Conservation (phyloP, 1,140 invertebrate species). For the Epicauta chinensis region DNA sequence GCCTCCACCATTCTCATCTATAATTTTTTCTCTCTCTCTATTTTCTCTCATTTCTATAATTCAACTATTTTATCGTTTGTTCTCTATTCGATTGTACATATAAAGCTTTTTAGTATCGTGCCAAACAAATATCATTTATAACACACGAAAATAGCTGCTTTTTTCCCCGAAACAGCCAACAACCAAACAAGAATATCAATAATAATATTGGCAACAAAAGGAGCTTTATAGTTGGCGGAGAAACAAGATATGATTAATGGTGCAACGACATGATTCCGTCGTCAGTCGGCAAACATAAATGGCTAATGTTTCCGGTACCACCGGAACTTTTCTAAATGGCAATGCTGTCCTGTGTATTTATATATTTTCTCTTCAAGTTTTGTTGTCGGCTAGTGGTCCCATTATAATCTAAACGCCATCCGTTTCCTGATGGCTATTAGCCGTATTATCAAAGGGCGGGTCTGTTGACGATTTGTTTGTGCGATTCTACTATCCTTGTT, state of each 20-base stretch:
- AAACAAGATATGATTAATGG: conserved; percentile 41
- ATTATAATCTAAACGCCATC: conserved; percentile 31
- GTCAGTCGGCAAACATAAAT: conserved; percentile 16
- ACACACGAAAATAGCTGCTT: conserved; percentile 30
- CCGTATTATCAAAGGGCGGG: conserved; percentile 40
- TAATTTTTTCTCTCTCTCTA: too few species aligned
- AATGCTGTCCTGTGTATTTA: neutral
- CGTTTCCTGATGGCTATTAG: conserved; percentile 39
- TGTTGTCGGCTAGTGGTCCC: conserved; percentile 18
- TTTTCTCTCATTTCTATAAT: too few species aligned
- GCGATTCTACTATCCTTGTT: conserved; percentile 2
- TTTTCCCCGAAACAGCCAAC: conserved; percentile 25
- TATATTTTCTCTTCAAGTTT: too few species aligned
- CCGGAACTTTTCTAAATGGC: conserved; percentile 40
- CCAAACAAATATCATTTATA: conserved; percentile 42
- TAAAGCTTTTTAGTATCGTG: conserved; percentile 30
- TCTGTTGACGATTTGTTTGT: conserved; percentile 35
- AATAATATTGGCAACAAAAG: conserved; percentile 37
- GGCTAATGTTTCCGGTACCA: conserved; percentile 40
- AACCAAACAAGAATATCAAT: conserved; percentile 39
- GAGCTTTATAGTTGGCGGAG: conserved; percentile 14
- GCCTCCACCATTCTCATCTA: too few species aligned
- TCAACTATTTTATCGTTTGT: too few species aligned
- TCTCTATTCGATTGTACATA: conserved; percentile 18
- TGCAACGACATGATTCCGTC: conserved; percentile 30